A percentile compares a stretch with the other conserved stretches of the same genome.
Conservation (phyloP, 2,888 invertebrate genomes). For the Netelia fuscicornis region DNA sequence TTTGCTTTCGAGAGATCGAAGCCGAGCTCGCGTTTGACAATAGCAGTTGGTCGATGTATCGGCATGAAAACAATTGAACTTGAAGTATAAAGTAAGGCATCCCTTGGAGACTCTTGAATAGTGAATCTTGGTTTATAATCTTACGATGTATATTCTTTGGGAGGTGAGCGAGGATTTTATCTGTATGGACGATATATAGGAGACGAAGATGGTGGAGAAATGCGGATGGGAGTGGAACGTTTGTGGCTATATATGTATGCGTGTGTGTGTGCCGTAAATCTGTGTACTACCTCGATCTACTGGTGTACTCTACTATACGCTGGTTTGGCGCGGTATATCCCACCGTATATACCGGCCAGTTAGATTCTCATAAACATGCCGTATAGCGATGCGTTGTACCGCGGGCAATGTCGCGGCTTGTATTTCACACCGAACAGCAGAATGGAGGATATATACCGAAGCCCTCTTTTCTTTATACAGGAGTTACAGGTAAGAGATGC, state of each 20-base stretch:
- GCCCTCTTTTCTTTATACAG: slow-evolving; percentile 56
- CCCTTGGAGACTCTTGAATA: slow-evolving; percentile 33
- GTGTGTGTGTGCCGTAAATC: too few species aligned
- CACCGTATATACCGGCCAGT: slow-evolving; percentile 52
- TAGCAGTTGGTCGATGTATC: background rate
- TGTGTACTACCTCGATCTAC: slow-evolving; percentile 11
- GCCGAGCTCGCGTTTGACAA: too few species aligned
- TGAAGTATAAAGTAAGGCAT: background rate
- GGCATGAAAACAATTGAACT: background rate
- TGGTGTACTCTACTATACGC: slow-evolving; percentile 29
- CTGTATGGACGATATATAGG: slow-evolving; percentile 49
- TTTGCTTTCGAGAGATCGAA: too few species aligned
- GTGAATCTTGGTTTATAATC: slow-evolving; percentile 40
- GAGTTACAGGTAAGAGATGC: slow-evolving; percentile 53
- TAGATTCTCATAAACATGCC: slow-evolving; percentile 75
- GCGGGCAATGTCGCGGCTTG: slow-evolving; percentile 72
- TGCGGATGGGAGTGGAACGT: slow-evolving; percentile 52
- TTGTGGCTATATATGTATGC: background rate
- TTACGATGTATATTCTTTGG: slow-evolving; percentile 50
- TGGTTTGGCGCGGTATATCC: slow-evolving; percentile 32
- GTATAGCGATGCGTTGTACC: slow-evolving; percentile 63
- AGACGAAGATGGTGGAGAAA: slow-evolving; percentile 44
- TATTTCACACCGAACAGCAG: slow-evolving; percentile 75
- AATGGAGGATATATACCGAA: slow-evolving; percentile 68
- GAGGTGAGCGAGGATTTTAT: slow-evolving; percentile 43